A percentile compares a stretch with the other conserved stretches of the same genome.
These are phyloP conservation scores for Pantherophis alleghaniensis DNA, from an alignment of 2,797 vertebrate genomes.

Conservation along the genomic window DNA sequence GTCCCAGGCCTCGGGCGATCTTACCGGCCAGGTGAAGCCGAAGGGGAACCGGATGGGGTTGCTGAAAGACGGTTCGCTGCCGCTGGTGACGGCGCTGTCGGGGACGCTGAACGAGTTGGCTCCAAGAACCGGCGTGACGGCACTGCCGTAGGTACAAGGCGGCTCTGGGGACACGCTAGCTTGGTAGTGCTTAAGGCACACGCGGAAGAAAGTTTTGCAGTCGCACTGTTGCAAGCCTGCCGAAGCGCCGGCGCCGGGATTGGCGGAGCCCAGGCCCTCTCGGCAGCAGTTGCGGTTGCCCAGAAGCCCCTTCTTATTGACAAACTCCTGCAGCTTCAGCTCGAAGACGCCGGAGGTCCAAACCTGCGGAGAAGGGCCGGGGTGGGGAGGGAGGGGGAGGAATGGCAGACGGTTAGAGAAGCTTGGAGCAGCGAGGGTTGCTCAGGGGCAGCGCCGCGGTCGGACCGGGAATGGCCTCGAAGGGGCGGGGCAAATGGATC, in stretches of 20 bases:
- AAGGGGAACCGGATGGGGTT: conserved; percentile 94
- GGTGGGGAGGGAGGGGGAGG: too few relatives aligned
- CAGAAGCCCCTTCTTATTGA: conserved; percentile 89
- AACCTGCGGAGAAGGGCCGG: conserved; percentile 72
- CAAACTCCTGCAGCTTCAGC: conserved; percentile 95
- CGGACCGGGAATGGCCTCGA: neutral
- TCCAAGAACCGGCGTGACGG: conserved; percentile 92
- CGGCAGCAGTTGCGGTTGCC: conserved; percentile 92
- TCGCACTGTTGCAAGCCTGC: conserved; percentile 85
- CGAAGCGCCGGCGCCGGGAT: conserved; percentile 10
- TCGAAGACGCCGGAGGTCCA: conserved; percentile 92
- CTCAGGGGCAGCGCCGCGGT: neutral
- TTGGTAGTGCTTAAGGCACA: conserved; percentile 98
- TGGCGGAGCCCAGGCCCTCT: conserved; percentile 66
- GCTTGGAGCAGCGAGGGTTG: neutral
- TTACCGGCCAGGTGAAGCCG: conserved; percentile 97
- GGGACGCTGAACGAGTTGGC: conserved; percentile 95
- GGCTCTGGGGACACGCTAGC: conserved; percentile 93
- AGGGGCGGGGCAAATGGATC: neutral
- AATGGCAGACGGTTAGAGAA: neutral
- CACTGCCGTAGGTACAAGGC: conserved; percentile 94
- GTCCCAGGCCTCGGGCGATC: conserved; percentile 46
- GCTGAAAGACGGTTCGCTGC: conserved; percentile 83
- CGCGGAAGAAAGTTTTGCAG: conserved; percentile 96
- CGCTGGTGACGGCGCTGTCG: conserved; percentile 78